These are phyloP conservation scores for Myrmophylax atrothorax DNA, from an alignment of 2,113 vertebrate genomes.

Conservation along the genomic window DNA sequence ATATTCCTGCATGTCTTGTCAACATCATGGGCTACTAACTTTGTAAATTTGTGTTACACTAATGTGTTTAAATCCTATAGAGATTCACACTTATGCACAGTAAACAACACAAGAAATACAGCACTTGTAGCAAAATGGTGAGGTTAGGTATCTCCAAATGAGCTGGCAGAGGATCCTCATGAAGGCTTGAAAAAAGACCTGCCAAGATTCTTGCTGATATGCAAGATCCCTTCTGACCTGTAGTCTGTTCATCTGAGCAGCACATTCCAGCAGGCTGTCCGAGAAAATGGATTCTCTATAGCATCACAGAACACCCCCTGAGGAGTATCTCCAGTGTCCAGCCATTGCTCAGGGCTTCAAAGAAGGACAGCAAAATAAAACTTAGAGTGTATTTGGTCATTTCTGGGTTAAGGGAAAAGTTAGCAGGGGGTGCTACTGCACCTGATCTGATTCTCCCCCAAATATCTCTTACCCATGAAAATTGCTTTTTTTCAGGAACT, in stretches of 20 bases:
- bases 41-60: background rate
- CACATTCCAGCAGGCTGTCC: background rate
- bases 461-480: background rate
- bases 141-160: background rate
- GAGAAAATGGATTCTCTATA: background rate
- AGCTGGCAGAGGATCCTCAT: background rate
- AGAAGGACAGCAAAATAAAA: background rate
- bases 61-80: background rate
- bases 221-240: background rate
- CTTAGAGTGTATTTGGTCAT: background rate
- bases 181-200: background rate
- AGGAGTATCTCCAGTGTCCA: background rate
- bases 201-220: background rate
- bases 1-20: background rate
- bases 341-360: background rate
- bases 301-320: background rate
- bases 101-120: background rate
- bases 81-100: fast-evolving
- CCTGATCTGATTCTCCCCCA: background rate
- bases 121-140: background rate
- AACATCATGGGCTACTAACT: background rate
- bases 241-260: background rate
- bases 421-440: background rate
- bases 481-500: background rate
- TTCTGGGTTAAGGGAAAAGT: background rate